Evolutionary conservation across 2,888 invertebrate genomes (phyloP), one percentile per base, ranked within the genome.

Genomic region (Drosophila austrosaltans): DNA sequence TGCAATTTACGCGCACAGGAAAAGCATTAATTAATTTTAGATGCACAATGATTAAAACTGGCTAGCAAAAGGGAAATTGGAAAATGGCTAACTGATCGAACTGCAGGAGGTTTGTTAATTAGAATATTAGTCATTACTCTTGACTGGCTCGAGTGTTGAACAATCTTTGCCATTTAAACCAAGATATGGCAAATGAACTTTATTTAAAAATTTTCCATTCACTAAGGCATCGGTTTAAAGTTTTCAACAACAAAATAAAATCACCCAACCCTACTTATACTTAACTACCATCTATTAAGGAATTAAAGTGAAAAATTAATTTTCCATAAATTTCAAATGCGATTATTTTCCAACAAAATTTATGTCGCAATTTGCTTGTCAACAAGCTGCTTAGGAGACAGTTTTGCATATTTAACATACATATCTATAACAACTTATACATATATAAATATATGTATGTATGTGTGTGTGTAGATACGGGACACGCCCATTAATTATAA

Each of bases 321-420:
- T 79, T 64, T 30, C 7, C 62, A 70, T 66, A 66, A 65, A 61
- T 71, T 48, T 65, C 30, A 30, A 69, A 59, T 36, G 69, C 54
- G 40, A 80, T 67, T 54, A 78, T 63, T 76, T 73, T 42, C 20
- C 4, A 36, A 5, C 12, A 16, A 20, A 32, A 44, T 63, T 63
- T 57, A 72, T 12, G 56, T 63, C 60, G 48, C 72, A 78, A 68
- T 81, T 76, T 59, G 66, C 67, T 69, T 81, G 81, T 81, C 81
- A 79, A 78, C 79, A 79, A 74, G 78, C 79, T 78, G 81, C 78
- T 76, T 69, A 77, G 67, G 56, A 70, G 60, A 69, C 57, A 75
- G 48, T 48, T 48, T 48, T 48, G 48, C 48, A 48, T 48, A 48
- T 48, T 48, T 48, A 25, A 25, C 22, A 48, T 48, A 22, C 20